These are phyloP conservation scores for Holacanthella duospinosa DNA, from an alignment of 2,888 invertebrate species.

Conservation along the genomic window DNA sequence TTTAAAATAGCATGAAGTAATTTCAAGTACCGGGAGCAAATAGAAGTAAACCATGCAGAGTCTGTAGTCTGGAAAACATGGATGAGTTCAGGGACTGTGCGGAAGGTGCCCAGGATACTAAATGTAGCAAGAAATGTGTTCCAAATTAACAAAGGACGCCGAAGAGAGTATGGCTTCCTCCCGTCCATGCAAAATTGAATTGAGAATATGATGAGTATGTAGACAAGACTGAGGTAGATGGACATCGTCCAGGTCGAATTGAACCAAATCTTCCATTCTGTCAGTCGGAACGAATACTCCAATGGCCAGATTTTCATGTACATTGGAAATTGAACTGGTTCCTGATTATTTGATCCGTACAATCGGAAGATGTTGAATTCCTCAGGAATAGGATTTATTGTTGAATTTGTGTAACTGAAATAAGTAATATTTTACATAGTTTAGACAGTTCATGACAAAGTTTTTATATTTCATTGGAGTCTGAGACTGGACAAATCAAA, in stretches of 20 bases:
- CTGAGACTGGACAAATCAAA: not conserved
- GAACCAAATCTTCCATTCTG: slow-evolving; percentile 5
- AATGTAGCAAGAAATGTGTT: slow-evolving; percentile 68
- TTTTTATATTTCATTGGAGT: no score
- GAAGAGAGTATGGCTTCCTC: slow-evolving; percentile 77
- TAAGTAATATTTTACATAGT: no score
- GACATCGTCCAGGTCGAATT: not conserved
- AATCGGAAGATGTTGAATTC: not conserved
- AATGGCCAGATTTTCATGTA: not conserved
- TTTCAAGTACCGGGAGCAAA: not conserved
- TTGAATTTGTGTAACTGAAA: no score
- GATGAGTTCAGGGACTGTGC: slow-evolving; percentile 72
- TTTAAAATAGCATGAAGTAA: not conserved
- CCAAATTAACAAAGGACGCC: slow-evolving; percentile 80
- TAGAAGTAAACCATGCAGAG: not conserved
- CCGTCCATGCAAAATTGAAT: slow-evolving; percentile 89
- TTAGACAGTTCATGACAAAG: no score
- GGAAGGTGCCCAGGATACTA: slow-evolving; percentile 48
- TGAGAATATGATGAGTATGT: slow-evolving; percentile 86
- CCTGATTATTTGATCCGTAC: not conserved
- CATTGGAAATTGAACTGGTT: not conserved
- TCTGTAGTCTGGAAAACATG: not conserved
- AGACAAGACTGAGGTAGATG: slow-evolving; percentile 45
- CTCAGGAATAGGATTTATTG: no score
- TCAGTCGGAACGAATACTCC: not conserved